These are phyloP conservation scores for Sinocyclocheilus rhinocerous DNA, from an alignment of 2,113 vertebrate species.

Conservation along the genomic window DNA sequence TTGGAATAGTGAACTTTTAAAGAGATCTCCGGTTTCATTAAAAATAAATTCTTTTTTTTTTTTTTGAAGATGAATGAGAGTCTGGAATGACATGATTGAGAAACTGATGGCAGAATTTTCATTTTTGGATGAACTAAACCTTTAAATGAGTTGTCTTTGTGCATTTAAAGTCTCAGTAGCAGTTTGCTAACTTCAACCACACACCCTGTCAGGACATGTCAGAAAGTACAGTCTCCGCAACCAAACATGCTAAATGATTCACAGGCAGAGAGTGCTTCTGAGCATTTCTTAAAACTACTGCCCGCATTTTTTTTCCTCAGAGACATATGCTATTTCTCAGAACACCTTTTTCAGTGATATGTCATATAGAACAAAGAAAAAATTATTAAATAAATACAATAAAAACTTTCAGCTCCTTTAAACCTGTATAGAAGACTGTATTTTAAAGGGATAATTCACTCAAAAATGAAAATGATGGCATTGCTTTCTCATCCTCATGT, in stretches of 20 bases:
- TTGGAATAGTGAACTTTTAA: background rate
- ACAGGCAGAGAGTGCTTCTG: background rate
- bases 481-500: background rate
- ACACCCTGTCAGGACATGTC: background rate
- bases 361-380: background rate
- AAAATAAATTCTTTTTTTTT: background rate
- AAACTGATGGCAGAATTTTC: too few species aligned
- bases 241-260: background rate
- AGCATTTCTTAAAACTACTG: background rate
- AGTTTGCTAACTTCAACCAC: background rate
- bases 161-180: background rate
- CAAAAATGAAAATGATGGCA: background rate
- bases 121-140: background rate
- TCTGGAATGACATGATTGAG: too few species aligned
- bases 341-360: background rate
- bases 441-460: background rate
- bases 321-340: background rate
- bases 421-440: background rate
- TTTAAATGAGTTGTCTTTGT: background rate
- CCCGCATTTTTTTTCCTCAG: background rate
- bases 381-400: too few species aligned
- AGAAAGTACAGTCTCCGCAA: background rate
- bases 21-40: background rate
- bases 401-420: background rate
- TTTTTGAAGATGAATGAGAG: too few species aligned